A percentile compares a stretch with the other conserved stretches of the same genome.
Conservation (phyloP, 2,113 vertebrate genomes). For the Thomomys bottae region DNA sequence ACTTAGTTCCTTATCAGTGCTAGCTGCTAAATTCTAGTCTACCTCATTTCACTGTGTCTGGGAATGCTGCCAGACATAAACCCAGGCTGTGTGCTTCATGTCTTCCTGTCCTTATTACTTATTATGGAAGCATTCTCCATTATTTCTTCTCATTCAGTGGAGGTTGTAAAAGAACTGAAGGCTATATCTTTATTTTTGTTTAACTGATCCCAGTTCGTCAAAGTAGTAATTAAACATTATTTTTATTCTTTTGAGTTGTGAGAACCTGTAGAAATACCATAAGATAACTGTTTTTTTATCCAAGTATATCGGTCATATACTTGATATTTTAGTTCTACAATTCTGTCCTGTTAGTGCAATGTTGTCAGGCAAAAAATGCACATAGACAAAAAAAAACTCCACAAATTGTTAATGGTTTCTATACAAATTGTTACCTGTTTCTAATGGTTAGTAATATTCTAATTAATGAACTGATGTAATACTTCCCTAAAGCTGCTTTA, state of each 20-base stretch:
- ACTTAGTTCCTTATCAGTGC: background rate
- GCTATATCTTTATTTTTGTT: background rate
- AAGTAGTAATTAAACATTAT: constrained; percentile 18
- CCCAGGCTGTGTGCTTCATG: background rate
- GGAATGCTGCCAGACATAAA: background rate
- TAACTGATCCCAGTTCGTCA: background rate
- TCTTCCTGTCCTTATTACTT: background rate
- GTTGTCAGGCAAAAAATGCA: background rate
- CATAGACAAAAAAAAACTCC: constrained; percentile 19
- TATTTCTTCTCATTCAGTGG: constrained; percentile 31
- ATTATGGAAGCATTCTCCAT: background rate
- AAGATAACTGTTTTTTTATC: background rate
- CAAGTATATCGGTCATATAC: background rate
- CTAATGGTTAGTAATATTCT: background rate
- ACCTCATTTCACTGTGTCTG: background rate
- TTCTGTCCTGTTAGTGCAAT: background rate
- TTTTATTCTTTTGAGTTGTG: background rate
- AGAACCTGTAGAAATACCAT: background rate
- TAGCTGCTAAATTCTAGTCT: background rate
- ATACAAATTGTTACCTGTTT: background rate
- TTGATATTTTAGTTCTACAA: background rate
- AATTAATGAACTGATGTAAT: background rate
- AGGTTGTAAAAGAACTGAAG: background rate
- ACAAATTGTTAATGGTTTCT: background rate
- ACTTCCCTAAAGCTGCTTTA: constrained; percentile 21